Percentiles rank a stretch among this genome's conserved stretches.
Evolutionary conservation across 1,140 invertebrate species (phyloP).

Genomic region (Aphelinus certus): DNA sequence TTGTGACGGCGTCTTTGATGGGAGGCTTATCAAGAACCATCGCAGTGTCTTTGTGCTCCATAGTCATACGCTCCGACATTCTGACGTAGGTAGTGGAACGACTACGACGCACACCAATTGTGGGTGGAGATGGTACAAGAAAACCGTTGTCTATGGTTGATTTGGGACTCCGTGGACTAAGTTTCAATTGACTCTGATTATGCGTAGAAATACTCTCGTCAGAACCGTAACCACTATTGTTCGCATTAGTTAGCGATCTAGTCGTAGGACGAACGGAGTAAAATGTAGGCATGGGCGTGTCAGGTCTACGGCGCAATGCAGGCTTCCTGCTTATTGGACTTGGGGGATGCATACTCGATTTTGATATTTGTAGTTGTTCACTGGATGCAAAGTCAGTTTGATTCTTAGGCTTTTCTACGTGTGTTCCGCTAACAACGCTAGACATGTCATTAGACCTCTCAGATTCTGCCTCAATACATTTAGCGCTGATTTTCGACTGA

Average conservation of each 20-base stretch:
- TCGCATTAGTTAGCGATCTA: slow-evolving; percentile 10
- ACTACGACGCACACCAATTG: slow-evolving; percentile 14
- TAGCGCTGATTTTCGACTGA: too few species aligned
- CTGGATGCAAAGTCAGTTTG: not conserved
- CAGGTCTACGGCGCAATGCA: slow-evolving; percentile 37
- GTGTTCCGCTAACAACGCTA: not conserved
- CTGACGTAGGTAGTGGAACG: slow-evolving; percentile 29
- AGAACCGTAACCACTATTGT: slow-evolving; percentile 14
- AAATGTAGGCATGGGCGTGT: slow-evolving; percentile 41
- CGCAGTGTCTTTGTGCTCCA: slow-evolving; percentile 16
- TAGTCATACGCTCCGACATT: slow-evolving; percentile 20
- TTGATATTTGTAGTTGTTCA: slow-evolving; percentile 7
- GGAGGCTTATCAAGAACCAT: not conserved
- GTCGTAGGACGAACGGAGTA: slow-evolving; percentile 20
- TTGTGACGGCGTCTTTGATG: not conserved
- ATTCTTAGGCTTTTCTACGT: not conserved
- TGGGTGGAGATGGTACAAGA: slow-evolving; percentile 27
- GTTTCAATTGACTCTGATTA: not conserved
- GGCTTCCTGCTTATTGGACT: slow-evolving; percentile 2
- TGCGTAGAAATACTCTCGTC: not conserved
- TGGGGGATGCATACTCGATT: slow-evolving; percentile 14
- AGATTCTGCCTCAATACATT: too few species aligned
- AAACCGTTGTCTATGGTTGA: slow-evolving; percentile 40
- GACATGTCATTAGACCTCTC: not conserved
- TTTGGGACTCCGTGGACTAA: slow-evolving; percentile 14